Evolutionary conservation across 1,140 invertebrate genomes (phyloP).

Genomic region (Drosophila melanica): DNA sequence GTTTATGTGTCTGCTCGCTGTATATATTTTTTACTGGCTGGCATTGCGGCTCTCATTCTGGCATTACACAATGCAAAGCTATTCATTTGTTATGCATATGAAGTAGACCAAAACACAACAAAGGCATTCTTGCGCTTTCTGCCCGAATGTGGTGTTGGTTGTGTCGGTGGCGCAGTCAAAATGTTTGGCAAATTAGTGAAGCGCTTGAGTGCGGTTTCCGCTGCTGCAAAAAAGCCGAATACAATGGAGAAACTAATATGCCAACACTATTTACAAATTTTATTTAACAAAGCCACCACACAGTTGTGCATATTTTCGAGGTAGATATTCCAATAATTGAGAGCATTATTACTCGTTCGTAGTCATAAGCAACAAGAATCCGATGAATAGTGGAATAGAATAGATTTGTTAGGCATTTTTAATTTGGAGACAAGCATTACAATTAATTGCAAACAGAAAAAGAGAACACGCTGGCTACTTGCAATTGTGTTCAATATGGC

Average conservation of each 20-base stretch:
- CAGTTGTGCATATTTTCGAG: neutral
- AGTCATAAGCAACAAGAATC: too few relatives aligned
- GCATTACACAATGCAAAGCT: slow-evolving; percentile 58
- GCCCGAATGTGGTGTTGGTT: slow-evolving; percentile 29
- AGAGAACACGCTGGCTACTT: neutral
- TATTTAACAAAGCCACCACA: neutral
- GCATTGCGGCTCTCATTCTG: slow-evolving; percentile 22
- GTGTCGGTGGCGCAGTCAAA: slow-evolving; percentile 21
- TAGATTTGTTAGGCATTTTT: too few relatives aligned
- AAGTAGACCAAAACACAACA: slow-evolving; percentile 57
- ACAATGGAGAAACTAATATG: slow-evolving; percentile 25
- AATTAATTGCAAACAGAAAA: slow-evolving; percentile 1
- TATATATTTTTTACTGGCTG: slow-evolving; percentile 36
- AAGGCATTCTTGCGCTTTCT: slow-evolving; percentile 16
- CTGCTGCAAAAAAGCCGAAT: neutral
- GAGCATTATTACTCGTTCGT: too few relatives aligned
- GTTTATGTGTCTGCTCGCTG: slow-evolving; percentile 50
- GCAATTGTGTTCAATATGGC: slow-evolving; percentile 7
- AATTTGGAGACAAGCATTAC: too few relatives aligned
- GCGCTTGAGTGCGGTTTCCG: slow-evolving; percentile 56
- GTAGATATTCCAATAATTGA: too few relatives aligned
- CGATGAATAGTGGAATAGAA: too few relatives aligned
- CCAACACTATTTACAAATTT: slow-evolving; percentile 12
- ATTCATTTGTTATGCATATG: slow-evolving; percentile 80
- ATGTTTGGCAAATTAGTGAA: slow-evolving; percentile 45